A percentile compares a stretch with the other conserved stretches of the same genome.
Conservation (phyloP, 2,888 invertebrate genomes). For the Cheilosia variabilis region DNA sequence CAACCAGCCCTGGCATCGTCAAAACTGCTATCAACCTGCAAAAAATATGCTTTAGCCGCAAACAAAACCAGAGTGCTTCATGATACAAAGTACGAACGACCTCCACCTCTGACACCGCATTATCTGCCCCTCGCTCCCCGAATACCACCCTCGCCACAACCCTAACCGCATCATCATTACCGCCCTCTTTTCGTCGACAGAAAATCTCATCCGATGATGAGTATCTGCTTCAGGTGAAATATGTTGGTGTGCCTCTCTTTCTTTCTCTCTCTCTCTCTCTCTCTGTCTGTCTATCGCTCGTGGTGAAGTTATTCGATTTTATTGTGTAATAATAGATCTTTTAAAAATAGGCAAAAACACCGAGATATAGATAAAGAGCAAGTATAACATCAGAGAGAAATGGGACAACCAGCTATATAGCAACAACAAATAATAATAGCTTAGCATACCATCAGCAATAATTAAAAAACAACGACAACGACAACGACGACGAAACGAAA, state of each 20-base stretch:
- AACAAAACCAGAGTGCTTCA: constrained; percentile 51
- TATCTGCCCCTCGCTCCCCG: constrained; percentile 16
- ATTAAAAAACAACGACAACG: constrained; percentile 13
- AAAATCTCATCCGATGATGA: constrained; percentile 39
- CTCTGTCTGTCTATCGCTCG: too few relatives aligned
- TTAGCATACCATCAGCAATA: constrained; percentile 35
- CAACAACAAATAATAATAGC: constrained; percentile 37
- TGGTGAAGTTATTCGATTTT: constrained; percentile 61
- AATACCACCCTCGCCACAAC: constrained; percentile 24
- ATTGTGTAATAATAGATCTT: constrained; percentile 72
- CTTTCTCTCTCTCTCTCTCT: too few relatives aligned
- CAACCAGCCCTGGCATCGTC: constrained; percentile 52
- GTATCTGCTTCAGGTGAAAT: constrained; percentile 41
- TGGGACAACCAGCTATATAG: constrained; percentile 15
- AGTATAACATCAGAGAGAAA: constrained; percentile 7
- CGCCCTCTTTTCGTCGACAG: constrained; percentile 21
- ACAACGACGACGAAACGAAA: constrained; percentile 4
- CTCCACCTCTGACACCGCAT: constrained; percentile 47
- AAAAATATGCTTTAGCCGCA: constrained; percentile 51
- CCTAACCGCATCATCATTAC: constrained; percentile 54
- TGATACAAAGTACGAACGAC: constrained; percentile 38
- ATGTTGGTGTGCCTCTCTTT: constrained; percentile 37
- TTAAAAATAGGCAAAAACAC: constrained; percentile 55
- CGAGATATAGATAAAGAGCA: constrained; percentile 15
- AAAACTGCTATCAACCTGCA: constrained; percentile 60